These are phyloP conservation scores for Melipona beecheii DNA, from an alignment of 2,888 invertebrate species.

Conservation along the genomic window DNA sequence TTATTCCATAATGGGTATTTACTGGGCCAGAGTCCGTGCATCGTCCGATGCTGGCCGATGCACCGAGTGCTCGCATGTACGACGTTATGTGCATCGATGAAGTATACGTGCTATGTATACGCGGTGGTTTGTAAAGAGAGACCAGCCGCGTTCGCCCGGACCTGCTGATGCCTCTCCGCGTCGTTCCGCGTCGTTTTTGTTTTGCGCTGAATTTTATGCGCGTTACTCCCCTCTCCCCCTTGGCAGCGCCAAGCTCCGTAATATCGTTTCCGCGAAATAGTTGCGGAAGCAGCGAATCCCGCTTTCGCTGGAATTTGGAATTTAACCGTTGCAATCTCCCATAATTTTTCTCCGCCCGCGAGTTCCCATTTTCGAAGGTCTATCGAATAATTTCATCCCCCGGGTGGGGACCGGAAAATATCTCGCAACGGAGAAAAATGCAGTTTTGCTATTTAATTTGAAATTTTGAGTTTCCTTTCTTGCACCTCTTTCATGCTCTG, in stretches of 20 bases:
- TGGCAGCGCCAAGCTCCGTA: neutral
- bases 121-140: constrained; percentile 25
- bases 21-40: constrained; percentile 50
- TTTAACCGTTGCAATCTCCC: neutral
- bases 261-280: neutral
- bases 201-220: neutral
- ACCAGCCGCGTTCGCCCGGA: neutral
- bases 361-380: neutral
- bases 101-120: constrained; percentile 1
- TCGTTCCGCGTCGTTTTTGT: neutral
- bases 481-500: neutral
- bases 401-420: too few relatives aligned
- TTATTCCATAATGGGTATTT: constrained; percentile 75
- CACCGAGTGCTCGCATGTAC: constrained; percentile 3
- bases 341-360: neutral
- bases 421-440: too few relatives aligned
- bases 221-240: neutral
- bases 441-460: neutral
- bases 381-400: neutral
- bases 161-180: neutral
- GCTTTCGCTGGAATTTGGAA: neutral
- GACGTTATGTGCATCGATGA: constrained; percentile 39
- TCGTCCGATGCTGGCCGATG: constrained; percentile 21
- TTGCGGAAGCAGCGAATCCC: neutral
- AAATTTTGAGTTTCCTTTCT: neutral